Evolutionary conservation across 1,140 invertebrate genomes (phyloP), one percentile per base, ranked within the genome.

Genomic region (Listronotus bonariensis): DNA sequence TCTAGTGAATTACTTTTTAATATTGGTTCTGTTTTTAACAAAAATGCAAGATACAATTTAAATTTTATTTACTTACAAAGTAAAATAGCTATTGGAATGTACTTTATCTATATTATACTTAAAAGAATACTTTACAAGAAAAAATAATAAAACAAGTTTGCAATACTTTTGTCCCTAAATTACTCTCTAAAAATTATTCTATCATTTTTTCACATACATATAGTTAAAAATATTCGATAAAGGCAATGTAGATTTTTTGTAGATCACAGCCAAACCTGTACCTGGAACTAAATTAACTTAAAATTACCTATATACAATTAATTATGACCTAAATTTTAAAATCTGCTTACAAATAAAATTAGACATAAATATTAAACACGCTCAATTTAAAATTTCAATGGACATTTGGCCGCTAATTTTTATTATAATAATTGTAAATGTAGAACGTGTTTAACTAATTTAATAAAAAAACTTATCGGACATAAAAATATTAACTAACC

Each of bases 191-290:
- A 56, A 43, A 40, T 56, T 43, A 56, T 56, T 56, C 54, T 10
- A 56, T 56, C 42, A 43, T 43, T 56, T 56, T 56, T 43, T 56
- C 38, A 31, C 38, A 41, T 56, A 42, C 38, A 41, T 56, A 42
- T 43, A 8, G 8, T 31, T 43, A 15, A 56, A 26, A 54, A 17
- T 38, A 43, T 18, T 43, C 7, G 7, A 40, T 41, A 26, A 43
- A 56, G 54, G 41, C 54, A 56, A 51, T 31, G 31, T 51, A 26
- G 48, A 51, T 56, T 56, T 56, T 49, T 49, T 49, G 38, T 56
- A 42, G 54, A 56, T 56, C 54, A 56, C 54, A 56, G 54, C 57
- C 62, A 65, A 65, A 65, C 49, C 62, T 57, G 43, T 65, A 65
- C 62, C 62, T 65, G 62, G 56, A 54, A 34, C 43, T 57, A 65